Evolutionary conservation across 2,113 vertebrate genomes (phyloP).

Genomic region (Eolophus roseicapilla): DNA sequence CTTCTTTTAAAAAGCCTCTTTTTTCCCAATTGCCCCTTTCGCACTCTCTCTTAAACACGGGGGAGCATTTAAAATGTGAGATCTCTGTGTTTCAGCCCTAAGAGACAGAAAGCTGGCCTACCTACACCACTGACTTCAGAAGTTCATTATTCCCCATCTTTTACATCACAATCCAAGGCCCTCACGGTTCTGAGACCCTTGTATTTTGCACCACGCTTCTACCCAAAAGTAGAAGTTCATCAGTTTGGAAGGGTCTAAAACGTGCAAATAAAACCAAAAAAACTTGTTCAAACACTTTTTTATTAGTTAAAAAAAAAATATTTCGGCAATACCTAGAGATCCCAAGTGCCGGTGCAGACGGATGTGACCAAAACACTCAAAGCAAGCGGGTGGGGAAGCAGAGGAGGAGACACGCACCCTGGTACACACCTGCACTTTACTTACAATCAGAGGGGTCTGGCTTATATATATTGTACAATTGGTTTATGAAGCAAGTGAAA

Average conservation of each 20-base stretch:
- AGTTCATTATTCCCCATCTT: not conserved
- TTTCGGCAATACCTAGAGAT: slow-evolving; percentile 6
- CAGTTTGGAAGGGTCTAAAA: not conserved
- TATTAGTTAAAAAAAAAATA: slow-evolving; percentile 60
- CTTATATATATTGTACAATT: not conserved
- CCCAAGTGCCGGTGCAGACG: not conserved
- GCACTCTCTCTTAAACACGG: not conserved
- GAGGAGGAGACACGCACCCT: not conserved
- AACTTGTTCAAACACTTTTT: slow-evolving; percentile 58
- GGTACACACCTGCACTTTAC: not conserved
- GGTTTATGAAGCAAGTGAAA: slow-evolving; percentile 16
- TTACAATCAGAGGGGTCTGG: not conserved
- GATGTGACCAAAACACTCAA: not conserved
- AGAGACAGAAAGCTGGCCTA: not conserved
- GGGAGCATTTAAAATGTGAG: not conserved
- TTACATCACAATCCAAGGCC: not conserved
- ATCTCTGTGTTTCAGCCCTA: not conserved
- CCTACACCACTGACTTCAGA: not conserved
- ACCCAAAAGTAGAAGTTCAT: not conserved
- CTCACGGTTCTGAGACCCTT: not conserved
- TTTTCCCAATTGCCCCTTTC: fast-evolving
- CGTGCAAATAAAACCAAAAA: not conserved
- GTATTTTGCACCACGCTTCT: not conserved
- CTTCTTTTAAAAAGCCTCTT: not conserved
- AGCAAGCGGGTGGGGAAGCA: not conserved